A percentile compares a stretch with the other conserved stretches of the same genome.
Conservation (phyloP, 2,113 vertebrate genomes). For the Cynopterus brachyotis region DNA sequence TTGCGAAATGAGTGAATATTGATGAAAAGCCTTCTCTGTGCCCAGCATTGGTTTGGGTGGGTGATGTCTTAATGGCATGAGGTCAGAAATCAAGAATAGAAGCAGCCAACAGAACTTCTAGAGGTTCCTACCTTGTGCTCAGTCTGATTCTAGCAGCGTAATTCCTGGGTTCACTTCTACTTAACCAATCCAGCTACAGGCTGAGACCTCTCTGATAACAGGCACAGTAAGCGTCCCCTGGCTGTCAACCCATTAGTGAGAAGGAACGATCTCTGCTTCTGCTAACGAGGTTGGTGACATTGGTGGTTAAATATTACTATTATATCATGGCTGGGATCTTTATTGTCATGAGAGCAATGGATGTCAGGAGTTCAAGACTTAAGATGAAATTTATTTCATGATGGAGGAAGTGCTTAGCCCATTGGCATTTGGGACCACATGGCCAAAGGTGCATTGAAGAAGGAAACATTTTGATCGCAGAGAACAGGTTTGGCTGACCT, state of each 20-base stretch:
- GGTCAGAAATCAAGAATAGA: background rate
- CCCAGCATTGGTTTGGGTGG: background rate
- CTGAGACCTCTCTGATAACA: background rate
- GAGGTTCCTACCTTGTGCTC: background rate
- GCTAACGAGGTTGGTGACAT: conserved; percentile 46
- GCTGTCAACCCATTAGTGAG: background rate
- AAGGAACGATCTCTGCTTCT: conserved; percentile 12
- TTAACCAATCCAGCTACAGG: background rate
- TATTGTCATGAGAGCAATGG: conserved; percentile 70
- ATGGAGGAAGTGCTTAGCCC: conserved; percentile 29
- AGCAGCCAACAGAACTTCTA: background rate
- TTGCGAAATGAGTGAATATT: background rate
- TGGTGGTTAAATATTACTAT: conserved; percentile 73
- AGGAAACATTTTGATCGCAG: conserved; percentile 27
- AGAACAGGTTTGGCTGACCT: background rate
- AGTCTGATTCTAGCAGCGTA: accelerated
- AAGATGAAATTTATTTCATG: conserved; percentile 69
- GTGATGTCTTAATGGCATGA: background rate
- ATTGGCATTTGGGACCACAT: background rate
- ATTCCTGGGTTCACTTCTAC: background rate
- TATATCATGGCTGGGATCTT: conserved; percentile 72
- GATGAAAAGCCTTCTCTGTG: background rate
- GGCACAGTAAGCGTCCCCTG: background rate
- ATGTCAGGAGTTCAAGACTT: conserved; percentile 56
- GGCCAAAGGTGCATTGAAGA: background rate